Evolutionary conservation across 1,140 invertebrate species (phyloP).

Genomic region (Aphidius ervi): DNA sequence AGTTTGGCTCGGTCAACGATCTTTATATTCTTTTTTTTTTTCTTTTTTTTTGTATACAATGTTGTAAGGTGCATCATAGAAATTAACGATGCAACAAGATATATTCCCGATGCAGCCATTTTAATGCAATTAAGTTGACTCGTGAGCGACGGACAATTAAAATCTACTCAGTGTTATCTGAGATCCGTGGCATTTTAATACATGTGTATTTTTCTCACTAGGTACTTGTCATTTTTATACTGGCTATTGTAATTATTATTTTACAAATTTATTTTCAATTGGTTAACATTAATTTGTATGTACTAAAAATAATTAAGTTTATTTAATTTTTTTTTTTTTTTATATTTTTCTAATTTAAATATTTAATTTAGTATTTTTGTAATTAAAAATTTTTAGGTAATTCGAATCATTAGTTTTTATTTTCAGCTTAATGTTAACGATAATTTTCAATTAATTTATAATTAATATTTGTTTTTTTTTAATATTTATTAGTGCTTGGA

Average conservation of each 20-base stretch:
- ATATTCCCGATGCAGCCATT: slow-evolving; percentile 21
- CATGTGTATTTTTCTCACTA: neutral
- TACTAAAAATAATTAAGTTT: too few relatives aligned
- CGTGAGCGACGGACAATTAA: slow-evolving; percentile 37
- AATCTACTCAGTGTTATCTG: slow-evolving; percentile 40
- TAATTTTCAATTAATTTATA: too few relatives aligned
- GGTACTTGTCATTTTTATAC: slow-evolving; percentile 29
- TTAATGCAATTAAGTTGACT: slow-evolving; percentile 35
- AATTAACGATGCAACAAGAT: neutral
- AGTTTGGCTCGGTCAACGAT: slow-evolving; percentile 27
- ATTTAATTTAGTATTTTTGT: too few relatives aligned
- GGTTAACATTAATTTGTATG: too few relatives aligned
- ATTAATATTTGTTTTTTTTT: too few relatives aligned
- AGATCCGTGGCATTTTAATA: slow-evolving; percentile 24
- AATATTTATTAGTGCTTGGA: too few relatives aligned
- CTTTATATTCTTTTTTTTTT: neutral
- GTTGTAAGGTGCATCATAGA: neutral
- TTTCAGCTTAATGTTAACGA: too few relatives aligned
- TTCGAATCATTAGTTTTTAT: too few relatives aligned
- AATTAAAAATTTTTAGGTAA: too few relatives aligned
- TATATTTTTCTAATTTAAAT: too few relatives aligned
- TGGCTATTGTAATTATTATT: slow-evolving; percentile 15
- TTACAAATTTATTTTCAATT: slow-evolving; percentile 12
- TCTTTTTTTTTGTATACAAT: neutral
- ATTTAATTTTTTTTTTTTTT: too few relatives aligned